Conservation (phyloP, 2,888 invertebrate genomes). For the Acheta domesticus region DNA sequence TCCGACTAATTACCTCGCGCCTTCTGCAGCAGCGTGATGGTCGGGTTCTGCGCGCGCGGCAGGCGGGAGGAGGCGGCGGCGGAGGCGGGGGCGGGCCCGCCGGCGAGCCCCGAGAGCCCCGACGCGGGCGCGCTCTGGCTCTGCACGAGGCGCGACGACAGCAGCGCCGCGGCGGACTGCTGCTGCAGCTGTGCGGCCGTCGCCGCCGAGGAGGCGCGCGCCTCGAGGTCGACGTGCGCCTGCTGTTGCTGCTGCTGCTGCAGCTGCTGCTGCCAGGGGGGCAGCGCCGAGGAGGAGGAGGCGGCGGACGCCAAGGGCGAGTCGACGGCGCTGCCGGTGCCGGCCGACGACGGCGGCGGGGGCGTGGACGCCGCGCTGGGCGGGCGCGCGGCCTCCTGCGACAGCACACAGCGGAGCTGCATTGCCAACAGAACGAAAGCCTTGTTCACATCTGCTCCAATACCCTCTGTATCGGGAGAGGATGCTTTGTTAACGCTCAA, state of each 20-base stretch:
- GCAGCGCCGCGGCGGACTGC: neutral
- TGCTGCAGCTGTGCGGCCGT: constrained; percentile 18
- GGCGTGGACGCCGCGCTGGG: constrained; percentile 1
- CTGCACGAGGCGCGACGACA: constrained; percentile 39
- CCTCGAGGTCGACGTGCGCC: neutral
- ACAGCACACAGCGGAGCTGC: neutral
- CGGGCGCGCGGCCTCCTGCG: neutral
- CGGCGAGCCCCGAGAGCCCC: constrained; percentile 52
- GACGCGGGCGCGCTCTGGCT: constrained; percentile 51
- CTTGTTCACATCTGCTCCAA: no score
- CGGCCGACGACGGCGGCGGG: neutral
- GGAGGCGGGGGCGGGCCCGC: constrained; percentile 53
- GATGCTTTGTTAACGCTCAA: no score
- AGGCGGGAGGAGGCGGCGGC: constrained; percentile 44
- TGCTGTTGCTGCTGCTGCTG: constrained; percentile 6
- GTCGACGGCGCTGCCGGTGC: neutral
- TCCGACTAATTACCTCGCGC: constrained; percentile 65
- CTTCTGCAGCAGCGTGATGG: constrained; percentile 81
- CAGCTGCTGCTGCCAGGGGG: constrained; percentile 8
- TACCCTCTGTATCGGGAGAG: no score
- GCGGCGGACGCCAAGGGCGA: neutral
- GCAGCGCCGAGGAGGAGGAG: neutral
- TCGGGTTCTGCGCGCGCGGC: constrained; percentile 80
- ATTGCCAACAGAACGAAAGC: no score
- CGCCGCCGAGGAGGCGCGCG: constrained; percentile 35